A percentile compares a stretch with the other conserved stretches of the same genome.
phyloP scores from a whole-genome alignment of 2,113 vertebrate species.

The Dicaeum eximium region DNA sequence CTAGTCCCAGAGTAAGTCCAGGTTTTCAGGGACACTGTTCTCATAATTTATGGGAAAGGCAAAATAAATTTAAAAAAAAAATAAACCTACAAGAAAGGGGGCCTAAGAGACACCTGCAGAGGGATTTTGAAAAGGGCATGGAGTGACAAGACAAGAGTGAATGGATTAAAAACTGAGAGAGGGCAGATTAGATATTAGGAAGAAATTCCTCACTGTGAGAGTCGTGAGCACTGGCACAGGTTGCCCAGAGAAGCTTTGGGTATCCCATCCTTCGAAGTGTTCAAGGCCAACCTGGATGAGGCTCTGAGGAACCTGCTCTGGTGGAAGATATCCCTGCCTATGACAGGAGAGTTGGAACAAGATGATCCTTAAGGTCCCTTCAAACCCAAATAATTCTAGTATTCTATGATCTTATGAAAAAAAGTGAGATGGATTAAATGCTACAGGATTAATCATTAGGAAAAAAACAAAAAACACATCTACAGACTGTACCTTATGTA shows the following conservation, averaged over 20 bases:
- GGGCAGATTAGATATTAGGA: not conserved
- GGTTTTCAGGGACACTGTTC: not conserved
- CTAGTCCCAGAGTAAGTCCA: not conserved
- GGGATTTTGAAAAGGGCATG: not conserved
- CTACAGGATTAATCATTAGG: not conserved
- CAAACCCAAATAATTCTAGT: not conserved
- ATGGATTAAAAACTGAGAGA: not conserved
- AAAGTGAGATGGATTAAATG: not conserved
- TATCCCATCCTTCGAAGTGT: not conserved
- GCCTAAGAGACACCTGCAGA: not conserved
- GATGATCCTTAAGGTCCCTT: not conserved
- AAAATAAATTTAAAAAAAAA: not conserved
- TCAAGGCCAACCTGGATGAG: not conserved
- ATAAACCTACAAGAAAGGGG: not conserved
- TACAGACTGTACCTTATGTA: not conserved
- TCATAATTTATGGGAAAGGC: not conserved
- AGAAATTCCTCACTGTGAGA: not conserved
- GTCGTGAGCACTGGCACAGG: not conserved
- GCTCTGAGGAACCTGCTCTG: not conserved
- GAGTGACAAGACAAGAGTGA: not conserved
- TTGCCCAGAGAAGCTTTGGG: not conserved
- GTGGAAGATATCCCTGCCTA: not conserved
- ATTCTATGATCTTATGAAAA: not conserved
- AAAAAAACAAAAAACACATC: not conserved
- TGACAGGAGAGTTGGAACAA: not conserved